Evolutionary conservation across 64 coral and sea anemone species (phyloP).

Genomic region (Platygyra sinensis): DNA sequence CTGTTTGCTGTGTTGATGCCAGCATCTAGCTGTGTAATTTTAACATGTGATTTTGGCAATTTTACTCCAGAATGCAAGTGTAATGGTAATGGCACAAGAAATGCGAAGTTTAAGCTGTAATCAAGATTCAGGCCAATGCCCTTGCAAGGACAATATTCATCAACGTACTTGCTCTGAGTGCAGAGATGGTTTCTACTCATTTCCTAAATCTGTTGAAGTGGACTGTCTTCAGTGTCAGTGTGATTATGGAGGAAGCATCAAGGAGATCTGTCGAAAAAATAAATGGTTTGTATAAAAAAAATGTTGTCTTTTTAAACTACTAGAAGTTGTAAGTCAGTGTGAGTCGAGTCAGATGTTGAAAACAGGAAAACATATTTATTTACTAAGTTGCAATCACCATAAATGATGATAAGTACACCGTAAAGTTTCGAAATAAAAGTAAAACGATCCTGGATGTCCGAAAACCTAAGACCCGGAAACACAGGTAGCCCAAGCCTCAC

Average conservation of each 20-base stretch:
- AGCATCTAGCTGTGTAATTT: not conserved
- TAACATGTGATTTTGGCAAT: not conserved
- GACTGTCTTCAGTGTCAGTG: constrained; percentile 89
- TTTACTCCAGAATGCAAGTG: constrained; percentile 70
- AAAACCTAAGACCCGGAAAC: no score
- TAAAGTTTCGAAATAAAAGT: no score
- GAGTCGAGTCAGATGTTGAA: no score
- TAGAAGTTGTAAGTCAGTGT: no score
- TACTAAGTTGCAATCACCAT: no score
- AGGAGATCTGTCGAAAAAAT: constrained; percentile 84
- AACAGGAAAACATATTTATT: no score
- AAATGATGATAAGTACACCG: no score
- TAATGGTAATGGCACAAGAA: constrained; percentile 61
- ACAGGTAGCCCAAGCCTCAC: no score
- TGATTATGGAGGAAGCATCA: constrained; percentile 88
- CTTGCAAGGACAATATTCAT: constrained; percentile 86
- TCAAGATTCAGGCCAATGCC: constrained; percentile 72
- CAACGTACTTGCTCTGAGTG: constrained; percentile 74
- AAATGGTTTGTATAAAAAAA: constrained; percentile 60
- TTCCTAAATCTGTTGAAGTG: constrained; percentile 25
- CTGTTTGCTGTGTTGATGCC: no score
- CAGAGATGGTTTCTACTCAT: constrained; percentile 83
- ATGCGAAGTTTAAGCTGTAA: constrained; percentile 88
- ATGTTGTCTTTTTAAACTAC: no score
- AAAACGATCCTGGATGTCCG: no score